A percentile compares a stretch with the other conserved stretches of the same genome.
Evolutionary conservation across 2,797 vertebrate species (phyloP).

Genomic region (Denticeps clupeoides): DNA sequence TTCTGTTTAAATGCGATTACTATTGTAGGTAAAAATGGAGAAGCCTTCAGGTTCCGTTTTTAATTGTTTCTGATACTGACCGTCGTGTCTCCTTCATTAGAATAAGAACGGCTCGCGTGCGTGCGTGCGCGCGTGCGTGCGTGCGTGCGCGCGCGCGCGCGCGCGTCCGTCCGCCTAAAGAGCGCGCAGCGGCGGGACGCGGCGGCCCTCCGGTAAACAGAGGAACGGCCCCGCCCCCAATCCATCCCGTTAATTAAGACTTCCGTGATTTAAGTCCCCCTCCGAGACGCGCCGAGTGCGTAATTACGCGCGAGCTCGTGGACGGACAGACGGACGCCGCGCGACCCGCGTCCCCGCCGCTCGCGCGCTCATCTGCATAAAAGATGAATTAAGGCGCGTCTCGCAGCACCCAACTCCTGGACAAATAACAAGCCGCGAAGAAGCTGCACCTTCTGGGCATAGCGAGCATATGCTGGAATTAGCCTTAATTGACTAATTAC

Average conservation of each 20-base stretch:
- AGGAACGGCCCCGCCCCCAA: conserved; percentile 82
- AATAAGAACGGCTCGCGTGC: too few species aligned
- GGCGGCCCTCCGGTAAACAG: conserved; percentile 45
- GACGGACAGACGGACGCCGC: too few species aligned
- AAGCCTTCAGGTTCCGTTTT: too few species aligned
- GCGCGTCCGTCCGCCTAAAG: too few species aligned
- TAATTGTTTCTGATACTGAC: too few species aligned
- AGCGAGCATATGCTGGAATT: conserved; percentile 99
- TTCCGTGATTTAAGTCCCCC: conserved; percentile 98
- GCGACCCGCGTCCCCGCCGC: too few species aligned
- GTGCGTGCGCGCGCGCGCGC: too few species aligned
- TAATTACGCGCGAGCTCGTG: conserved; percentile 95
- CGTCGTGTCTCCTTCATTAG: too few species aligned
- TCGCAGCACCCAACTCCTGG: conserved; percentile 96
- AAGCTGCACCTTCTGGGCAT: conserved; percentile 99
- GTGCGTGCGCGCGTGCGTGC: too few species aligned
- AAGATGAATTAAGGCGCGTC: conserved; percentile 98
- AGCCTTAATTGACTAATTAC: conserved; percentile 99
- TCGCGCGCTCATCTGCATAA: conserved; percentile 99
- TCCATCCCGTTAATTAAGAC: conserved; percentile 99
- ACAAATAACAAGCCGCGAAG: conserved; percentile 99
- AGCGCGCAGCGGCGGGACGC: too few species aligned
- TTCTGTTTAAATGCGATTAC: too few species aligned
- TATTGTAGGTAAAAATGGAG: too few species aligned
- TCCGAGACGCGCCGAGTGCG: conserved; percentile 97